Evolutionary conservation across 1,140 invertebrate species (phyloP).

Genomic region (Trachelipus rathkii): DNA sequence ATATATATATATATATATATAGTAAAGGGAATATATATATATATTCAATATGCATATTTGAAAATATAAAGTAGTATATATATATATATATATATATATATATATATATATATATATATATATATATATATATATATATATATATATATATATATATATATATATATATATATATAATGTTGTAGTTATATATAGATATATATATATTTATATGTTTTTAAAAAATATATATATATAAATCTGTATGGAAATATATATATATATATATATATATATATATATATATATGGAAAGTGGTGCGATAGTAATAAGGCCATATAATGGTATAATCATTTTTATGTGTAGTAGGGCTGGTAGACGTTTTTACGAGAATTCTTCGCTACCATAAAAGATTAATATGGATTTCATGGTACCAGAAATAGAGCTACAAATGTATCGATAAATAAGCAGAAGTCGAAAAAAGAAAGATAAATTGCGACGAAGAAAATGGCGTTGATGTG

Average conservation of each 20-base stretch:
- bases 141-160: slow-evolving; percentile 4
- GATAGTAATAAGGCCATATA: no score
- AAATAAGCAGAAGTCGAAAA: neutral
- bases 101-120: neutral
- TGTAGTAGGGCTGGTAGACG: neutral
- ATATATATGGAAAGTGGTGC: no score
- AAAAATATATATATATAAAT: neutral
- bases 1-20: no score
- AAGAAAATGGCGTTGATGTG: neutral
- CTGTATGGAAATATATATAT: neutral
- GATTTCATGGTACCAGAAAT: neutral
- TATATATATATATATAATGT: slow-evolving; percentile 12
- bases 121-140: neutral
- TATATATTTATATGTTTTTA: neutral
- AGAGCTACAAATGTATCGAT: no score
- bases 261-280: no score
- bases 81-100: neutral
- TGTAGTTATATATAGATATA: neutral
- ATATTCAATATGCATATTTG: neutral
- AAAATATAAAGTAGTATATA: neutral
- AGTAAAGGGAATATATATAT: no score
- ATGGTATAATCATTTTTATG: neutral
- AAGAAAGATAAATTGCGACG: neutral
- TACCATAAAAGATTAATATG: neutral
- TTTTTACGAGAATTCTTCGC: neutral